Evolutionary conservation across 2,888 invertebrate genomes (phyloP), one percentile per base, ranked within the genome.

Genomic region (Copidosoma aretas): DNA sequence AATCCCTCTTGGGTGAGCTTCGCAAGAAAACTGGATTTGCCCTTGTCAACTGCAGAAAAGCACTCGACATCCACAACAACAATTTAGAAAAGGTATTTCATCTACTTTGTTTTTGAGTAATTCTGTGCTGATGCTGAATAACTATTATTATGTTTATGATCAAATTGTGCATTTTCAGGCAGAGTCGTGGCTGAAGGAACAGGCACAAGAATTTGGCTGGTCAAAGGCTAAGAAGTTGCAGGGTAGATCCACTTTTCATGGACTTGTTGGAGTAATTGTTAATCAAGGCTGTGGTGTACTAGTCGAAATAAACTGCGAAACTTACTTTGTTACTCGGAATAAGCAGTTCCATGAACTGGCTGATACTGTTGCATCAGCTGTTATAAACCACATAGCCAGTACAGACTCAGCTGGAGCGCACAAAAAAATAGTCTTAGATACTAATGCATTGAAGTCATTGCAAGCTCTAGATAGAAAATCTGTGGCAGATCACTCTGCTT

Each of bases 311-410:
- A 98, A 98, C 82, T 99, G 98, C 84, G 98, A 99, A 85, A 99
- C 98, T 15, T 98, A 99, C 85, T 99, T 99, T 87, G 98, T 99
- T 4, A 94, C 98, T 0, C 90, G 92, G 75, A 98, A 98, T 86
- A 91, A 92, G 51, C 91, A 93, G 75, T 99, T 99, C 82, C 91
- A 92, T 64, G 88, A 89, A 65, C 89, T 98, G 84, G 93, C 94
- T 5, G 90, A 92, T 76, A 88, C 89, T 73, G 89, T 92, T 0
- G 87, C 91, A 0, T 81, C 86, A 49, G 88, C 92, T 4, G 92
- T 93, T 78, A 86, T 91, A 41, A 88, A 90, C 73, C 90, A 90
- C 80, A 86, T 88, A 32, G 71, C 59, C 15, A 74, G 73, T 10
- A 62, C 77, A 8, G n/a, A 73, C 10, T 53, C 64, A 10, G 60